Evolutionary conservation across 2,797 vertebrate species (phyloP).

Genomic region (Anguilla anguilla): DNA sequence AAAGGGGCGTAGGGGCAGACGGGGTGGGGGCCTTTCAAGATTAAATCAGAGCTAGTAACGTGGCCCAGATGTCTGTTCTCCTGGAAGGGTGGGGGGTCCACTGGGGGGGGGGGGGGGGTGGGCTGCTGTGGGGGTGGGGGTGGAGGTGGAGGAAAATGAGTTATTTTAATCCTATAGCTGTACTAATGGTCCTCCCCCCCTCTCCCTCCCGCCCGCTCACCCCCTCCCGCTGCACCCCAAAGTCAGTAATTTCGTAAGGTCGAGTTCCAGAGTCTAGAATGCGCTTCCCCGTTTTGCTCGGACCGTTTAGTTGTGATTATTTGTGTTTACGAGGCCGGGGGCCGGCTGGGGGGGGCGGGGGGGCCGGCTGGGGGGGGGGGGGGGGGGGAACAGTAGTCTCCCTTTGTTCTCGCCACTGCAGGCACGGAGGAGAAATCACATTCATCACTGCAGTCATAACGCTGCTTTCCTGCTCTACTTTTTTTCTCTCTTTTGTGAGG

Average conservation of each 20-base stretch:
- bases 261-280: neutral
- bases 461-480: constrained; percentile 46
- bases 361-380: neutral
- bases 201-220: neutral
- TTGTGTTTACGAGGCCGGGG: constrained; percentile 28
- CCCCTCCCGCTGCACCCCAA: neutral
- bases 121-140: neutral
- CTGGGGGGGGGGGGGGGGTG: neutral
- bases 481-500: neutral
- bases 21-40: constrained; percentile 29
- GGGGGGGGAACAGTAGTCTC: constrained; percentile 18
- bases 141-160: neutral
- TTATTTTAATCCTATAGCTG: constrained; percentile 26
- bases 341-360: neutral
- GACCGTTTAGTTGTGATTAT: constrained; percentile 29
- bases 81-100: constrained; percentile 21
- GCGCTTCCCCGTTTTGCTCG: neutral
- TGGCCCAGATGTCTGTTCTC: constrained; percentile 36
- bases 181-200: constrained; percentile 21
- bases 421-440: neutral
- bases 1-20: constrained; percentile 17
- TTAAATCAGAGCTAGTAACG: constrained; percentile 37
- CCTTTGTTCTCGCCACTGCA: constrained; percentile 35
- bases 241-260: constrained; percentile 32
- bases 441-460: constrained; percentile 22